Evolutionary conservation across 2,888 invertebrate genomes (phyloP).

Genomic region (Patella pellucida): DNA sequence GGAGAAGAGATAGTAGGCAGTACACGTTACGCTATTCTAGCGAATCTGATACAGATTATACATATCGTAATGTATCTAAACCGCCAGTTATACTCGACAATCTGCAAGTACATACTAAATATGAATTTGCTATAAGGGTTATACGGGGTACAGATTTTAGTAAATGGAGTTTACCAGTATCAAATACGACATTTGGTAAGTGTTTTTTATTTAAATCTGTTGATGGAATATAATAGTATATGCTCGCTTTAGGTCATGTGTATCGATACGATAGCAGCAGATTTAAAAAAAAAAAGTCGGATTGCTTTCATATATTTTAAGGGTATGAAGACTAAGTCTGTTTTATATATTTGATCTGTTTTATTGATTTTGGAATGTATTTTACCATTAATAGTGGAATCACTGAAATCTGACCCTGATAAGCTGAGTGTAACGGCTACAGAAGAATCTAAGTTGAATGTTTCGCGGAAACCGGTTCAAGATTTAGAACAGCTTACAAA

Average conservation of each 20-base stretch:
- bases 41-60: background rate
- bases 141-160: conserved; percentile 28
- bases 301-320: too few species aligned
- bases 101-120: conserved; percentile 28
- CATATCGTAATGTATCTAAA: background rate
- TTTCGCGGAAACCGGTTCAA: background rate
- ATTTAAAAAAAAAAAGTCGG: too few species aligned
- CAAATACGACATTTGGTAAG: conserved; percentile 30
- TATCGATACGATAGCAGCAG: too few species aligned
- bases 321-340: too few species aligned
- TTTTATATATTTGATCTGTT: too few species aligned
- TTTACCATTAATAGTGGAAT: background rate
- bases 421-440: background rate
- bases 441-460: background rate
- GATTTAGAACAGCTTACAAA: too few species aligned
- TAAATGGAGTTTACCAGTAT: conserved; percentile 35
- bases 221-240: too few species aligned
- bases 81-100: conserved; percentile 17
- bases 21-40: conserved; percentile 19
- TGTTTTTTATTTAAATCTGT: too few species aligned
- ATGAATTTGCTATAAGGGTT: conserved; percentile 34
- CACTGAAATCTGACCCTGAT: background rate
- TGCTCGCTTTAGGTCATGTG: too few species aligned
- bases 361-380: too few species aligned
- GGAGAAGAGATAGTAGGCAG: conserved; percentile 17